Percentiles rank a stretch among this genome's conserved stretches.
phyloP scores from a whole-genome alignment of 2,888 invertebrate species.

The Drosophila glabriapex region DNA sequence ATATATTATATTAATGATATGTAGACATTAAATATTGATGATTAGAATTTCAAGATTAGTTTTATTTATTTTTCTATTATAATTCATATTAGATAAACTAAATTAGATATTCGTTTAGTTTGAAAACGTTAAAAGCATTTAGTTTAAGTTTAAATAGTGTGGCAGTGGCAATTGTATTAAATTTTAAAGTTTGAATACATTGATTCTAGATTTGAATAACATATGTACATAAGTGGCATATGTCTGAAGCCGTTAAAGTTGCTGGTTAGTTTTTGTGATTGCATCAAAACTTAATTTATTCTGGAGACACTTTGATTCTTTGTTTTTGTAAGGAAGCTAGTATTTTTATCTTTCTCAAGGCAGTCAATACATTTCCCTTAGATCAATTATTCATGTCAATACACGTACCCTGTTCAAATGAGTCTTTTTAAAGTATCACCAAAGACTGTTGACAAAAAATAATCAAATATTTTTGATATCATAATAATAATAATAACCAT shows the following conservation, averaged over 20 bases:
- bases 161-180: not conserved
- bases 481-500: no score
- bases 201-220: not conserved
- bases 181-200: not conserved
- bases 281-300: not conserved
- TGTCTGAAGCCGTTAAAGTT: not conserved
- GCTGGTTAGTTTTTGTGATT: not conserved
- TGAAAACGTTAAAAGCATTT: not conserved
- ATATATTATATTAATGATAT: not conserved
- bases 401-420: fast-evolving
- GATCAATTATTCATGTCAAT: not conserved
- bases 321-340: not conserved
- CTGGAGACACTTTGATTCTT: not conserved
- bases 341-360: no score
- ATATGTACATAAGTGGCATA: not conserved
- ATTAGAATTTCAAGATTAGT: not conserved
- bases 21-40: not conserved
- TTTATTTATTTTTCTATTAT: not conserved
- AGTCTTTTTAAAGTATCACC: not conserved
- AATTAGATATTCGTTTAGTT: not conserved
- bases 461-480: not conserved
- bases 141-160: not conserved
- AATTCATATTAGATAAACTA: not conserved
- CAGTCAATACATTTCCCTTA: not conserved
- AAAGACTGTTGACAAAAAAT: not conserved